Conservation (phyloP, 1,140 invertebrate species). For the Bombus turneri region DNA sequence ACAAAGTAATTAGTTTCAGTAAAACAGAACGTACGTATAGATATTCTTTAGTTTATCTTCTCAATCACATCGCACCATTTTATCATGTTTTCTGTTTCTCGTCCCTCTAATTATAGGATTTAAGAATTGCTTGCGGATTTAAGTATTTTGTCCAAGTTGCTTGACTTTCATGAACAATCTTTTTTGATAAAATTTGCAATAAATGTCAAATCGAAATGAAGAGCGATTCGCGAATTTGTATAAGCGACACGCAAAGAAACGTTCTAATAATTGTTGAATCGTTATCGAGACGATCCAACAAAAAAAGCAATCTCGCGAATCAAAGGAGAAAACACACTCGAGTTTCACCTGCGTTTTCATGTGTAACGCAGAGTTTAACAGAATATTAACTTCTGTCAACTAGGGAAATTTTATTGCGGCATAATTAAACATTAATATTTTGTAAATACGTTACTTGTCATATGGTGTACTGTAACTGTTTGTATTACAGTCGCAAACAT, state of each 20-base stretch:
- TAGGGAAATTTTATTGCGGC: background rate
- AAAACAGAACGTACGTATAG: too few relatives aligned
- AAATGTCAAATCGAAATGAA: background rate
- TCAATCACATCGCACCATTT: too few relatives aligned
- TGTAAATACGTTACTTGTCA: background rate
- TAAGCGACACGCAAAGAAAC: background rate
- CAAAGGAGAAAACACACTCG: background rate
- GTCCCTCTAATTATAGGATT: too few relatives aligned
- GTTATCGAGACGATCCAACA: too few relatives aligned
- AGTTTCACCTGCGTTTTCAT: background rate
- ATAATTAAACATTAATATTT: constrained; percentile 1
- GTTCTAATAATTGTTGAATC: too few relatives aligned
- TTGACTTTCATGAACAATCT: too few relatives aligned
- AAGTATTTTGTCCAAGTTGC: too few relatives aligned
- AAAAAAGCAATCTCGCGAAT: background rate
- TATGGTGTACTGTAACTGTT: background rate
- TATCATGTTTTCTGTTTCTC: too few relatives aligned
- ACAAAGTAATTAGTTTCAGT: too few relatives aligned
- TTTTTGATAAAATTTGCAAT: too few relatives aligned
- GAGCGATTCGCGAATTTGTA: background rate
- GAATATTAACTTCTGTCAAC: background rate
- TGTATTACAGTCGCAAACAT: background rate
- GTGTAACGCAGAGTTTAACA: background rate
- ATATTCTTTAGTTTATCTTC: too few relatives aligned
- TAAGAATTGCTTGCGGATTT: too few relatives aligned